Evolutionary conservation across 1,140 invertebrate species (phyloP).

Genomic region (Maniola jurtina): DNA sequence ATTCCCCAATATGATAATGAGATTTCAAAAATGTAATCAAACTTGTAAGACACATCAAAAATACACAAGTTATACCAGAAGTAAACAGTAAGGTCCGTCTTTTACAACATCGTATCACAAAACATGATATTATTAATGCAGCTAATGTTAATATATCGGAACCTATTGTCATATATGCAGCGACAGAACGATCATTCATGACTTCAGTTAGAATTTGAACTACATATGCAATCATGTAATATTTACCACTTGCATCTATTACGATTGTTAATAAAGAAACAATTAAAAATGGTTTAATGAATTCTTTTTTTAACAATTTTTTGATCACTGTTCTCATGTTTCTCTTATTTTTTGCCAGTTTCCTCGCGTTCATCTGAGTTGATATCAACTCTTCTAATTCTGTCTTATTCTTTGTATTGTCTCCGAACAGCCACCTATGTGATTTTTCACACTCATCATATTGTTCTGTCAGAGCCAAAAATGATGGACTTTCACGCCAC

Average conservation of each 20-base stretch:
- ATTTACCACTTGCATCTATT: slow-evolving; percentile 43
- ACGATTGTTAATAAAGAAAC: slow-evolving; percentile 34
- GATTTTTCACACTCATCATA: slow-evolving; percentile 33
- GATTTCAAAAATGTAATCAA: slow-evolving; percentile 33
- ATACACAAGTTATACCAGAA: slow-evolving; percentile 31
- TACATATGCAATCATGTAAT: slow-evolving; percentile 42
- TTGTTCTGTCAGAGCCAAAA: slow-evolving; percentile 37
- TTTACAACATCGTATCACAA: slow-evolving; percentile 36
- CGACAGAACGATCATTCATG: slow-evolving; percentile 35
- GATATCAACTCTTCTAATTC: slow-evolving; percentile 29
- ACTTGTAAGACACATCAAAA: slow-evolving; percentile 45
- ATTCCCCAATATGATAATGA: slow-evolving; percentile 9
- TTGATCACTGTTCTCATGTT: slow-evolving; percentile 10
- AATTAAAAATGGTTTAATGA: slow-evolving; percentile 43
- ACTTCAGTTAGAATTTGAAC: slow-evolving; percentile 46
- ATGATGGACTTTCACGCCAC: slow-evolving; percentile 50
- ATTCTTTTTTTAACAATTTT: slow-evolving; percentile 35
- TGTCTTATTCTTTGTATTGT: slow-evolving; percentile 22
- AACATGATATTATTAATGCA: slow-evolving; percentile 35
- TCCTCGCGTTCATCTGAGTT: slow-evolving; percentile 27
- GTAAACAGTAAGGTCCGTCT: slow-evolving; percentile 41
- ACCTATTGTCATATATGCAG: slow-evolving; percentile 40
- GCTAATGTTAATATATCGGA: slow-evolving; percentile 37
- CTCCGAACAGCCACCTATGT: slow-evolving; percentile 34
- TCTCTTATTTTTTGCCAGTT: slow-evolving; percentile 13